Percentiles rank a stretch among this genome's conserved stretches.
Evolutionary conservation across 2,888 invertebrate genomes (phyloP).

Genomic region (Ctenicera cuprea): DNA sequence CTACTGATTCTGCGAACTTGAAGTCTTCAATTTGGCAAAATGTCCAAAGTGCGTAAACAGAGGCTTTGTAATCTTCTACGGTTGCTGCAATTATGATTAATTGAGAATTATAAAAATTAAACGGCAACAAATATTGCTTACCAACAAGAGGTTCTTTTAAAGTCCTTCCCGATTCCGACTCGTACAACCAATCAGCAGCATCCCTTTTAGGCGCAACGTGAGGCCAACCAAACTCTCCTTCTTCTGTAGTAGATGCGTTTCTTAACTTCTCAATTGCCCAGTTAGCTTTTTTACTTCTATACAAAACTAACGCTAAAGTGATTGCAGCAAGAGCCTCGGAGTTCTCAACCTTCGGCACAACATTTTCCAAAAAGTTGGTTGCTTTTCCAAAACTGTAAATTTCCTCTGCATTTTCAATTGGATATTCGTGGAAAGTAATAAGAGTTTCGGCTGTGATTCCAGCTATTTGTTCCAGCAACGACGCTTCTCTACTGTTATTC

Average conservation of each 20-base stretch:
- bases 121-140: slow-evolving; percentile 55
- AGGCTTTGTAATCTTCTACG: slow-evolving; percentile 79
- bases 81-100: slow-evolving; percentile 67
- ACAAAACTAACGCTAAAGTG: slow-evolving; percentile 76
- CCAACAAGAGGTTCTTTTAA: slow-evolving; percentile 74
- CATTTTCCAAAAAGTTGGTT: slow-evolving; percentile 77
- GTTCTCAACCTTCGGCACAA: slow-evolving; percentile 75
- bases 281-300: slow-evolving; percentile 71
- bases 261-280: slow-evolving; percentile 77
- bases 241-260: slow-evolving; percentile 80
- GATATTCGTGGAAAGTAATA: slow-evolving; percentile 77
- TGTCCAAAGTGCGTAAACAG: slow-evolving; percentile 76
- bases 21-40: slow-evolving; percentile 78
- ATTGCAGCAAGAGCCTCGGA: slow-evolving; percentile 78
- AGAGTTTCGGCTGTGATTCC: slow-evolving; percentile 80
- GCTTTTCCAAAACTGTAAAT: slow-evolving; percentile 73
- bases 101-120: not conserved
- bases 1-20: slow-evolving; percentile 79
- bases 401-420: slow-evolving; percentile 70
- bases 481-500: slow-evolving; percentile 20
- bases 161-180: slow-evolving; percentile 75
- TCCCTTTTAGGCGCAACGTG: slow-evolving; percentile 75
- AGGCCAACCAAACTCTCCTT: slow-evolving; percentile 82
- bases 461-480: slow-evolving; percentile 74
- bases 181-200: slow-evolving; percentile 79